These are phyloP conservation scores for Phoeniculus purpureus DNA, from an alignment of 2,797 vertebrate genomes.

Conservation along the genomic window DNA sequence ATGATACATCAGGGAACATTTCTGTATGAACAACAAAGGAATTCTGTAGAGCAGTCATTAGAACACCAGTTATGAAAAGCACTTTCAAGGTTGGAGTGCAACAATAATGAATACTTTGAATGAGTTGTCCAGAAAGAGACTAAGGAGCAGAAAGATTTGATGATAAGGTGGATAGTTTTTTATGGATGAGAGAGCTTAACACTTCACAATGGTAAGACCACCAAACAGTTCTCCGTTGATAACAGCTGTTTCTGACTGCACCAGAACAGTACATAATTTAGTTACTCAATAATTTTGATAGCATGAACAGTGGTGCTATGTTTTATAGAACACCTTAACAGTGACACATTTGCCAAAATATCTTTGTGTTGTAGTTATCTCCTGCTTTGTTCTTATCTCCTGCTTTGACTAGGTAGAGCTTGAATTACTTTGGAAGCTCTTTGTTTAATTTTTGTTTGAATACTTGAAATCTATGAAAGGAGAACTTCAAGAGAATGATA, in stretches of 20 bases:
- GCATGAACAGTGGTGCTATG: background rate
- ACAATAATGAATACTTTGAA: background rate
- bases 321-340: background rate
- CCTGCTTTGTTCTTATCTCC: background rate
- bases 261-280: background rate
- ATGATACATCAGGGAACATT: background rate
- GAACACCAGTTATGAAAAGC: background rate
- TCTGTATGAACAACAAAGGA: background rate
- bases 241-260: background rate
- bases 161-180: background rate
- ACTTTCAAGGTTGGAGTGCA: background rate
- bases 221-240: background rate
- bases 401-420: background rate
- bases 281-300: background rate
- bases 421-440: background rate
- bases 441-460: background rate
- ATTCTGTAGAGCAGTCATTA: background rate
- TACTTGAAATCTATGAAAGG: background rate
- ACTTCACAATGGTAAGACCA: background rate
- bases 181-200: background rate
- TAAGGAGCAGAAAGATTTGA: background rate
- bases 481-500: background rate
- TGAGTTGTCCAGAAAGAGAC: background rate
- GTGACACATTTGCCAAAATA: background rate
- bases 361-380: background rate